Percentiles rank a stretch among this genome's conserved stretches.
Conservation (phyloP, 2,113 vertebrate species). For the Stigmatopora argus region DNA sequence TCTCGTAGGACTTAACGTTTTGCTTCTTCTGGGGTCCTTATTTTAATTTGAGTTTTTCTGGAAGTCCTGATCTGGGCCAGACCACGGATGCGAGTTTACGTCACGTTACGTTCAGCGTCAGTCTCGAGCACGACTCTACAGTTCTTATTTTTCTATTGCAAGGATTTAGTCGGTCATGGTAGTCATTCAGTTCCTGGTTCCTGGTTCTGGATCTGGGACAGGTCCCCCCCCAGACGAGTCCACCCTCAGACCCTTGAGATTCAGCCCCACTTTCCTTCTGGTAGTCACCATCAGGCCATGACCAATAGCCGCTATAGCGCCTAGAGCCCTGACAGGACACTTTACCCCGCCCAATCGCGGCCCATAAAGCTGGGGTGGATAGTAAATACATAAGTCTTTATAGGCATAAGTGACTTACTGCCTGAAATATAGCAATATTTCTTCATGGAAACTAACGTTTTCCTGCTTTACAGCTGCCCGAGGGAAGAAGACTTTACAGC, state of each 20-base stretch:
- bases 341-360: conserved; percentile 8
- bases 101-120: too few species aligned
- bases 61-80: background rate
- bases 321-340: conserved; percentile 11
- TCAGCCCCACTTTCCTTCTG: conserved; percentile 27
- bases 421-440: conserved; percentile 30
- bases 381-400: conserved; percentile 47
- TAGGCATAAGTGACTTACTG: conserved; percentile 33
- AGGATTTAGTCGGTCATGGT: too few species aligned
- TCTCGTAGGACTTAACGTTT: conserved; percentile 32
- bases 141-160: too few species aligned
- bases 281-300: conserved; percentile 40
- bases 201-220: conserved; percentile 39
- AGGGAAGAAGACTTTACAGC: conserved; percentile 8
- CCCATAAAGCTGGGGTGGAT: conserved; percentile 20
- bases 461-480: conserved; percentile 11
- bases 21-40: conserved; percentile 38
- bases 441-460: conserved; percentile 16
- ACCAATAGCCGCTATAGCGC: conserved; percentile 24
- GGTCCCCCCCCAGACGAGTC: background rate
- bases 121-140: too few species aligned
- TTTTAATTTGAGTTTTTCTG: conserved; percentile 15
- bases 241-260: conserved; percentile 24
- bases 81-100: background rate
- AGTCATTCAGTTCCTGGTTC: conserved; percentile 33